Percentiles rank a stretch among this genome's conserved stretches.
Conservation (phyloP, 2,888 invertebrate species). For the Corbicula japonica region DNA sequence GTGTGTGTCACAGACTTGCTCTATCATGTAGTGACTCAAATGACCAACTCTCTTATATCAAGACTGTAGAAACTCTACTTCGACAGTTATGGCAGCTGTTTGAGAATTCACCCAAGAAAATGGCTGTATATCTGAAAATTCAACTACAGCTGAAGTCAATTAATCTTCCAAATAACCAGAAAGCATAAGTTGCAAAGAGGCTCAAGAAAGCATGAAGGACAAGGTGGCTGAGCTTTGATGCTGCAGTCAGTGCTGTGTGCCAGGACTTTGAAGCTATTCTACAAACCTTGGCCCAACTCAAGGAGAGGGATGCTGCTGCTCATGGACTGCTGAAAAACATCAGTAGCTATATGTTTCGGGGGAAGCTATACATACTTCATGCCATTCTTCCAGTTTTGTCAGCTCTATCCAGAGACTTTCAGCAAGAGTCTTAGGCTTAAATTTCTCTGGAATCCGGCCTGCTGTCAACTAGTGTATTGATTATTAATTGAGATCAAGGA, state of each 20-base stretch:
- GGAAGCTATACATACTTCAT: slow-evolving; percentile 40
- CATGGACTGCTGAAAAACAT: slow-evolving; percentile 58
- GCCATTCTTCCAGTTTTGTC: slow-evolving; percentile 43
- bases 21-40: slow-evolving; percentile 42
- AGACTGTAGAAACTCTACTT: slow-evolving; percentile 42
- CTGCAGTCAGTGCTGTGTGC: slow-evolving; percentile 40
- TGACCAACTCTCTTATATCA: slow-evolving; percentile 33
- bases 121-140: slow-evolving; percentile 41
- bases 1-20: slow-evolving; percentile 51
- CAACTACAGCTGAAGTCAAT: slow-evolving; percentile 37
- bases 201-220: slow-evolving; percentile 60
- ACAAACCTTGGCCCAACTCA: slow-evolving; percentile 33
- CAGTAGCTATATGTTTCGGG: slow-evolving; percentile 38
- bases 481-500: slow-evolving; percentile 19
- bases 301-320: slow-evolving; percentile 48
- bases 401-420: slow-evolving; percentile 43
- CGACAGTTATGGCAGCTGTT: slow-evolving; percentile 48
- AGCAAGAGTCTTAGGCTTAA: slow-evolving; percentile 39
- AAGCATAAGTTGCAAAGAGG: slow-evolving; percentile 38
- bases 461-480: slow-evolving; percentile 30
- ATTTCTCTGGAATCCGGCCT: slow-evolving; percentile 42
- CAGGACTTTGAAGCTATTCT: slow-evolving; percentile 42
- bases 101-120: slow-evolving; percentile 54
- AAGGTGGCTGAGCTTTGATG: slow-evolving; percentile 62
- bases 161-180: slow-evolving; percentile 7